These are phyloP conservation scores for Pseudocheirus occidentalis DNA, from an alignment of 2,797 vertebrate genomes.

Conservation along the genomic window DNA sequence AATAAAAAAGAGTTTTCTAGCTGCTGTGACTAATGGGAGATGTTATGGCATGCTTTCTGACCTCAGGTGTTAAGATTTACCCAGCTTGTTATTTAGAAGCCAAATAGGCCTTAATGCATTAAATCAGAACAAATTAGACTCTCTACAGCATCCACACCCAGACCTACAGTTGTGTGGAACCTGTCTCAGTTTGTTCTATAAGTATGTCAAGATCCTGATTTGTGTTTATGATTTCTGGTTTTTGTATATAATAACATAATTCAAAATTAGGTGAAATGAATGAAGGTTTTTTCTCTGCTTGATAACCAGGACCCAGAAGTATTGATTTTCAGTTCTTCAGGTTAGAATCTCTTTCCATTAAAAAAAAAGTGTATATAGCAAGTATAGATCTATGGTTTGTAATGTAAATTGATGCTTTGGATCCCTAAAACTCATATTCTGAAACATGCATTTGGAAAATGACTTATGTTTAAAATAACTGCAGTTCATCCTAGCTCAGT, in stretches of 20 bases:
- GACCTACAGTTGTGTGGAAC: neutral
- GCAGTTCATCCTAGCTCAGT: constrained; percentile 50
- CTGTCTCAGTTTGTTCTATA: neutral
- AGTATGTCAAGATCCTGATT: neutral
- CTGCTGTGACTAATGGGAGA: neutral
- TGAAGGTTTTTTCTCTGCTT: neutral
- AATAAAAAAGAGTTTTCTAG: neutral
- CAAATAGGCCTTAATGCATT: neutral
- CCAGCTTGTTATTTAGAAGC: neutral
- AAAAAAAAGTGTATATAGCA: neutral
- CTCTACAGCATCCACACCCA: neutral
- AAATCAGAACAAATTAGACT: neutral
- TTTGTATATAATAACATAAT: neutral
- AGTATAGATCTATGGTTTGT: constrained; percentile 59
- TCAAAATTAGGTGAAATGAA: neutral
- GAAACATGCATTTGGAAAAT: constrained; percentile 44
- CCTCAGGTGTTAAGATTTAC: neutral
- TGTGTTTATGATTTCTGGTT: neutral
- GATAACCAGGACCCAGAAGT: neutral
- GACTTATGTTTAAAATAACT: constrained; percentile 65
- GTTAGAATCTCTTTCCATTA: neutral
- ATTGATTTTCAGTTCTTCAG: neutral
- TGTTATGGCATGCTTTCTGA: neutral
- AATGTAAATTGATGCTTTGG: constrained; percentile 64
- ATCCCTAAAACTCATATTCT: constrained; percentile 35